phyloP scores from a whole-genome alignment of 2,888 invertebrate genomes.

The Trachelus troglodyta region DNA sequence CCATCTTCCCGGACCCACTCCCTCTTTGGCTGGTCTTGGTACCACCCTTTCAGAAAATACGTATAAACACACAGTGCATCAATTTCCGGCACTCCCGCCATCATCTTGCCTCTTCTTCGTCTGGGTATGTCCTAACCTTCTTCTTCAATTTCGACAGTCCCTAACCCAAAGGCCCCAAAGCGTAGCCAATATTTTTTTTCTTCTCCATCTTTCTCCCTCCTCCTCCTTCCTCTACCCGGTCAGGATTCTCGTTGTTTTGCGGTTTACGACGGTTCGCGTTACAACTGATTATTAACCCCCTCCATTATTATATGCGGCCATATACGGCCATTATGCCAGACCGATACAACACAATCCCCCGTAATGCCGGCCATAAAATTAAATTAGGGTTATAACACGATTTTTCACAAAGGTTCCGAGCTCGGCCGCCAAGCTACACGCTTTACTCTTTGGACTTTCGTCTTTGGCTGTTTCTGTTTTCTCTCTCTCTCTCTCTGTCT shows the following conservation, averaged over 20 bases:
- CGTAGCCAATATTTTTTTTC: neutral
- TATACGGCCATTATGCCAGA: slow-evolving; percentile 51
- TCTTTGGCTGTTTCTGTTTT: neutral
- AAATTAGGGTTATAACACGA: slow-evolving; percentile 67
- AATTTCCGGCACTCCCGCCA: slow-evolving; percentile 16
- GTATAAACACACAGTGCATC: slow-evolving; percentile 4
- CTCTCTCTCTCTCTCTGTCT: neutral
- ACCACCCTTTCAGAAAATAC: neutral
- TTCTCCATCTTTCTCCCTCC: slow-evolving; percentile 17
- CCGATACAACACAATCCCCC: slow-evolving; percentile 39
- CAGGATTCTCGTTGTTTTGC: slow-evolving; percentile 59
- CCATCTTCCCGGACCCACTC: neutral
- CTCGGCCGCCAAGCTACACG: slow-evolving; percentile 14
- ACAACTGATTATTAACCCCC: slow-evolving; percentile 65
- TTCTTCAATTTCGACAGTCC: neutral
- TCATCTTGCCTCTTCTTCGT: slow-evolving; percentile 15
- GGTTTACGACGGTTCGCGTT: slow-evolving; percentile 64
- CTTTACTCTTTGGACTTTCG: neutral
- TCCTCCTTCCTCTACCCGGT: slow-evolving; percentile 16
- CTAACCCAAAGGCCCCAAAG: neutral
- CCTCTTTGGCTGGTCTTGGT: neutral
- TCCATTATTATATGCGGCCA: slow-evolving; percentile 52
- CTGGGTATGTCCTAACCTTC: neutral
- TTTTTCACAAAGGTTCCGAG: slow-evolving; percentile 64
- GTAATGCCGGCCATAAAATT: slow-evolving; percentile 66